Base-by-base conservation (phyloP, 2,888 invertebrate genomes). In the Macaria notata region DNA sequence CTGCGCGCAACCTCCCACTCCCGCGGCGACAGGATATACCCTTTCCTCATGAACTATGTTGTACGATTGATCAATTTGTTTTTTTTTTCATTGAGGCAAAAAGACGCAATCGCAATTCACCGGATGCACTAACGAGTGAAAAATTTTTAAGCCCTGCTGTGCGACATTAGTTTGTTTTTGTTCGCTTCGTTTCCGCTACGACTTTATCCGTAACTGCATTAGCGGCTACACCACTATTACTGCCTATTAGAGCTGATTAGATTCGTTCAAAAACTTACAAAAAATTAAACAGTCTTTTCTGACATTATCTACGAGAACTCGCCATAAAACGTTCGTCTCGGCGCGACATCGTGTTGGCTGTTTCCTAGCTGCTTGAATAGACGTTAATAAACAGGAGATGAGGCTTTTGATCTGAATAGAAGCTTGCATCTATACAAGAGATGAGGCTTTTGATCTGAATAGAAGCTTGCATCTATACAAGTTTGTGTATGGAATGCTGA, bases 111-210 rank as follows among this genome's bases (percentile, higher is more conserved):
- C 81, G 87, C 85, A 88, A 84, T 86, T 84, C 85, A 82, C 87
- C 89, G 90, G 89, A 91, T 88, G 89, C 86, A 80, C 89, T 90
- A 90, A 90, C 87, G 90, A 91, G 87, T 88, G 81, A 82, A 83
- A 75, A 73, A 64, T 75, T 86, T 88, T 88, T 84, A 78, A 83
- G 76, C 71, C 76, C 75, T 70, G 70, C 76, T 69, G 66, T 75
- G 80, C 77, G 72, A 76, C 77, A 76, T 80, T 80, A 72, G 77
- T 82, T 81, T 78, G 81, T 86, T 88, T 86, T 88, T 88, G 78
- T 83, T 79, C 71, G 67, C 68, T 70, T 72, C 65, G 72, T 81
- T 86, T 86, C 85, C 85, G 83, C 79, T 79, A 79, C 78, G 75
- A 72, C 73, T 81, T 72, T 76, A 75, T 75, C 68, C 71, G 74